phyloP scores from a whole-genome alignment of 2,113 vertebrate species.

The Gopherus flavomarginatus region DNA sequence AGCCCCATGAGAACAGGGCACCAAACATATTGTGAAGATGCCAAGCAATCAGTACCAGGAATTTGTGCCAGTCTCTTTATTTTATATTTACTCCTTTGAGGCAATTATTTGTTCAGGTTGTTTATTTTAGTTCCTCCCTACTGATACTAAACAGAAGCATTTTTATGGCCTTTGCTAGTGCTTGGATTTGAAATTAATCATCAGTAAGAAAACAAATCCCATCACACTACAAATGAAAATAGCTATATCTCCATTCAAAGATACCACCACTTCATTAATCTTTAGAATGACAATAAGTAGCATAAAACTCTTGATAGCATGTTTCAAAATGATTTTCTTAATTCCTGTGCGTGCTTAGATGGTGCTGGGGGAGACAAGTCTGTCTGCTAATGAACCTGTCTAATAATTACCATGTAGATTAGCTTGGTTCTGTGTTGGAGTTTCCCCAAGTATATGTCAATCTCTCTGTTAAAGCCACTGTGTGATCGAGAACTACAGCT shows the following conservation, averaged over 20 bases:
- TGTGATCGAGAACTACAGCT: neutral
- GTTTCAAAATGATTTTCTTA: neutral
- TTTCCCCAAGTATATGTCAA: neutral
- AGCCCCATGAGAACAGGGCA: neutral
- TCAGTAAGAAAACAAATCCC: neutral
- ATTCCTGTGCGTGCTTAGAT: neutral
- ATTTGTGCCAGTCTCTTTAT: constrained; percentile 21
- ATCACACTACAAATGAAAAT: neutral
- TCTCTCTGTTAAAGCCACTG: neutral
- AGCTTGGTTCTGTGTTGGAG: neutral
- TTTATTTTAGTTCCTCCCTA: constrained; percentile 7
- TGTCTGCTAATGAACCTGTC: neutral
- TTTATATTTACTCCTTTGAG: neutral
- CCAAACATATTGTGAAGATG: neutral
- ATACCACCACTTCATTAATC: neutral
- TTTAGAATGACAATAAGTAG: neutral
- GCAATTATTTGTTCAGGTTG: constrained; percentile 8
- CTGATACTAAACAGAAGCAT: neutral
- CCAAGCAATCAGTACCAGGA: constrained; percentile 23
- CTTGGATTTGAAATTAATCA: constrained; percentile 1
- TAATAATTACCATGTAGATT: neutral
- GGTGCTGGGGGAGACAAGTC: neutral
- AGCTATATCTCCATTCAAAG: neutral
- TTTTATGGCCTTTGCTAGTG: neutral
- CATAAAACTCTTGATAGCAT: neutral